Evolutionary conservation across 2,888 invertebrate genomes (phyloP).

Genomic region (Tuberolachnus salignus): DNA sequence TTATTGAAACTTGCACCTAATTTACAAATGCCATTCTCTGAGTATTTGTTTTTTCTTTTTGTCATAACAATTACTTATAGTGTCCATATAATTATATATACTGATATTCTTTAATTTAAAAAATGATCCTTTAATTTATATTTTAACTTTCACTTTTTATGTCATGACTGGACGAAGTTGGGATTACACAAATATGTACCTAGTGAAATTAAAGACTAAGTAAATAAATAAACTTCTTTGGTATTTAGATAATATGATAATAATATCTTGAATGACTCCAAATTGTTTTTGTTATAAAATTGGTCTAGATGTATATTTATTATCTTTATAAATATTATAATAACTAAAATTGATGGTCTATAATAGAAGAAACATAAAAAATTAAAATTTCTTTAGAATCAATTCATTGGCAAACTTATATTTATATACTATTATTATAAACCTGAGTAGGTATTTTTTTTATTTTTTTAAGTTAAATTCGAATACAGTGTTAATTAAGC

Average conservation of each 20-base stretch:
- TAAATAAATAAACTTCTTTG: background rate
- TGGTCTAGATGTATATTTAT: too few relatives aligned
- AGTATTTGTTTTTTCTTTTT: background rate
- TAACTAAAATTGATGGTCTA: too few relatives aligned
- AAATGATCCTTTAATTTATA: slow-evolving; percentile 1
- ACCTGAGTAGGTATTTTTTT: too few relatives aligned
- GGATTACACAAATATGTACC: too few relatives aligned
- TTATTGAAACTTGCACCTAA: background rate
- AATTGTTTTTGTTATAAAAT: background rate
- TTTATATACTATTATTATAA: too few relatives aligned
- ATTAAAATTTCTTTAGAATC: too few relatives aligned
- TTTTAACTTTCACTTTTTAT: background rate
- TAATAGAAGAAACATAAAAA: too few relatives aligned
- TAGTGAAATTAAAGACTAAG: background rate
- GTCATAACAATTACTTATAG: background rate
- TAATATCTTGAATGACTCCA: background rate
- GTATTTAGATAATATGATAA: background rate
- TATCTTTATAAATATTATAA: too few relatives aligned
- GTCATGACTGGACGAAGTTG: too few relatives aligned
- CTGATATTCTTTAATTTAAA: background rate
- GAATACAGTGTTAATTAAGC: slow-evolving; percentile 1
- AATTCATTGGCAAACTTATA: too few relatives aligned
- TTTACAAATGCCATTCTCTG: background rate
- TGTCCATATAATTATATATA: background rate
- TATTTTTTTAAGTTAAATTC: too few relatives aligned